Percentiles rank a stretch among this genome's conserved stretches.
These are phyloP conservation scores for Cerceris ruficornis DNA, from an alignment of 2,888 invertebrate genomes.

Conservation along the genomic window DNA sequence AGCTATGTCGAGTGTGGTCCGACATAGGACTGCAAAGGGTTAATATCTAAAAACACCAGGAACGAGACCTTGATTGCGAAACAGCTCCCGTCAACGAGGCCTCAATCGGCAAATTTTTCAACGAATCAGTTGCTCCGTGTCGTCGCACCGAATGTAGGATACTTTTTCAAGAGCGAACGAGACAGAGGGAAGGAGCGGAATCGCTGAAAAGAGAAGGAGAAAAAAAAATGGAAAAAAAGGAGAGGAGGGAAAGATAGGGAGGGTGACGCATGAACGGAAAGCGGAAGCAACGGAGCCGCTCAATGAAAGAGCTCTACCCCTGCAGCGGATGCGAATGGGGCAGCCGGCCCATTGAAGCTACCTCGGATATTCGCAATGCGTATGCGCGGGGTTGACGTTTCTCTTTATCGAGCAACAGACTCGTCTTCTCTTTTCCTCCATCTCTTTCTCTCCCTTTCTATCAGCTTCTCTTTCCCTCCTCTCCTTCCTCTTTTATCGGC, in stretches of 20 bases:
- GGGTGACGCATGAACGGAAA: conserved; percentile 74
- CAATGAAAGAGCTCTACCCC: conserved; percentile 76
- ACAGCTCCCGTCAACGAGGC: too few species aligned
- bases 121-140: too few species aligned
- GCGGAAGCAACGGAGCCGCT: conserved; percentile 74
- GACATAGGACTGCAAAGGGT: too few species aligned
- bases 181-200: too few species aligned
- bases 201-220: conserved; percentile 5
- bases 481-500: background rate
- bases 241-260: conserved; percentile 42
- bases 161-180: too few species aligned
- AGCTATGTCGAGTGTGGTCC: too few species aligned
- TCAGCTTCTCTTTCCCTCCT: background rate
- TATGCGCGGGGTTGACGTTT: conserved; percentile 67
- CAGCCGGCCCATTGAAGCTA: conserved; percentile 75
- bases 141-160: too few species aligned
- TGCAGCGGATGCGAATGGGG: conserved; percentile 76
- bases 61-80: too few species aligned
- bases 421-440: conserved; percentile 19
- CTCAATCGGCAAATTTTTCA: too few species aligned
- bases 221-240: conserved; percentile 27
- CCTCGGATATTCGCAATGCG: conserved; percentile 67
- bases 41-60: too few species aligned
- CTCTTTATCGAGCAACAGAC: conserved; percentile 62
- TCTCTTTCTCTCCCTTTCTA: background rate